phyloP scores from a whole-genome alignment of 2,113 vertebrate genomes.

The Nematolebias whitei region DNA sequence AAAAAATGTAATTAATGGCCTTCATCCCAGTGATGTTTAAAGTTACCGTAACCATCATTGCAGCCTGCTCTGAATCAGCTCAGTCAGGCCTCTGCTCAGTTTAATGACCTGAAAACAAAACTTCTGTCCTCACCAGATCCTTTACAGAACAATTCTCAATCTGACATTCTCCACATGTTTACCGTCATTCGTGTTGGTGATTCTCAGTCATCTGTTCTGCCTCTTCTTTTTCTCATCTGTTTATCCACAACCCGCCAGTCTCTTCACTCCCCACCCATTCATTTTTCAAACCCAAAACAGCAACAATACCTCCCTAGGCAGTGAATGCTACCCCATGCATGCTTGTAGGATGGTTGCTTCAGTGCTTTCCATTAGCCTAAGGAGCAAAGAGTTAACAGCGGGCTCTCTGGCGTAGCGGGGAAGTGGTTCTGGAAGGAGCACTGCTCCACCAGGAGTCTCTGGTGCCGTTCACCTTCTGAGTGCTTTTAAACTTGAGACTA shows the following conservation, averaged over 20 bases:
- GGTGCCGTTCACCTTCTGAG: conserved; percentile 22
- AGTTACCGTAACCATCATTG: conserved; percentile 30
- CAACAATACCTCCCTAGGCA: conserved; percentile 76
- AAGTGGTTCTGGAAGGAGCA: conserved; percentile 59
- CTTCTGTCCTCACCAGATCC: conserved; percentile 44
- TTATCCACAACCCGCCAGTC: conserved; percentile 66
- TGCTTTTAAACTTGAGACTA: conserved; percentile 60
- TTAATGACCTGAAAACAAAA: conserved; percentile 65
- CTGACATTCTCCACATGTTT: too few species aligned
- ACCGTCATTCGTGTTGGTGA: conserved; percentile 38
- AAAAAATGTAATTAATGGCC: too few species aligned
- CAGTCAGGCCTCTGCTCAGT: conserved; percentile 33
- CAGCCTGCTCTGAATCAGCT: conserved; percentile 44
- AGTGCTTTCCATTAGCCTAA: conserved; percentile 70
- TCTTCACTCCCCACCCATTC: conserved; percentile 38
- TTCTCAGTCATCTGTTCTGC: conserved; percentile 40
- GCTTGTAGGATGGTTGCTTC: conserved; percentile 54
- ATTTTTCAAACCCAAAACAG: conserved; percentile 67
- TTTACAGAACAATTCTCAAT: conserved; percentile 65
- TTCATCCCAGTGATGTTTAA: neutral
- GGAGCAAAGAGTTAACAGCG: conserved; percentile 63
- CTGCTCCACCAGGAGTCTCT: conserved; percentile 23
- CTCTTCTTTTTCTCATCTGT: conserved; percentile 47
- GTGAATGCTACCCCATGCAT: conserved; percentile 44
- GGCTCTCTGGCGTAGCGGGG: conserved; percentile 50